Conservation (phyloP, 2,113 vertebrate species). For the Sinocyclocheilus anophthalmus region DNA sequence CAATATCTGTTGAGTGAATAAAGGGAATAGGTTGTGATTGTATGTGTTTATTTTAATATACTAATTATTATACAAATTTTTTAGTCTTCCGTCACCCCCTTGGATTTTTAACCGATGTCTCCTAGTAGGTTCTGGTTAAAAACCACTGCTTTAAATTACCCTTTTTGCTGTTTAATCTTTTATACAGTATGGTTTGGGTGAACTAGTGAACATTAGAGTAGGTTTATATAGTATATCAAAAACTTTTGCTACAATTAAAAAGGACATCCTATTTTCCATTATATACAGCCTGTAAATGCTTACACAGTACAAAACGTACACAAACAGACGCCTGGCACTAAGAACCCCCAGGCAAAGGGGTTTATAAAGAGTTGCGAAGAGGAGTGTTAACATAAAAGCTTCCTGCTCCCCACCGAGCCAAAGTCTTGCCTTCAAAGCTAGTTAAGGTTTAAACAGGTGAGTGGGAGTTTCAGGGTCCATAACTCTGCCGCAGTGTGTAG, state of each 20-base stretch:
- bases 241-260: not conserved
- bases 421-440: conserved; percentile 56
- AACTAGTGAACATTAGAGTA: not conserved
- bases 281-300: not conserved
- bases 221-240: not conserved
- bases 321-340: not conserved
- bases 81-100: too few relatives aligned
- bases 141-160: too few relatives aligned
- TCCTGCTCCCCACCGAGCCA: conserved; percentile 45
- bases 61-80: too few relatives aligned
- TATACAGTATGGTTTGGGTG: too few relatives aligned
- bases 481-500: conserved; percentile 50
- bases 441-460: conserved; percentile 72
- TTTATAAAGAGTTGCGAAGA: not conserved
- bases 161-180: not conserved
- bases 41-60: too few relatives aligned
- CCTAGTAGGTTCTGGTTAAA: too few relatives aligned
- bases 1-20: too few relatives aligned
- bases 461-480: conserved; percentile 55
- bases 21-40: too few relatives aligned
- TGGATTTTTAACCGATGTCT: too few relatives aligned
- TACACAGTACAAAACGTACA: not conserved
- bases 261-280: not conserved
- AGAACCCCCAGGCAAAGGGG: not conserved
- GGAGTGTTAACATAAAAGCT: conserved; percentile 64